A percentile compares a stretch with the other conserved stretches of the same genome.
These are phyloP conservation scores for Peromyscus californicus DNA, from an alignment of 2,113 vertebrate genomes.

Conservation along the genomic window DNA sequence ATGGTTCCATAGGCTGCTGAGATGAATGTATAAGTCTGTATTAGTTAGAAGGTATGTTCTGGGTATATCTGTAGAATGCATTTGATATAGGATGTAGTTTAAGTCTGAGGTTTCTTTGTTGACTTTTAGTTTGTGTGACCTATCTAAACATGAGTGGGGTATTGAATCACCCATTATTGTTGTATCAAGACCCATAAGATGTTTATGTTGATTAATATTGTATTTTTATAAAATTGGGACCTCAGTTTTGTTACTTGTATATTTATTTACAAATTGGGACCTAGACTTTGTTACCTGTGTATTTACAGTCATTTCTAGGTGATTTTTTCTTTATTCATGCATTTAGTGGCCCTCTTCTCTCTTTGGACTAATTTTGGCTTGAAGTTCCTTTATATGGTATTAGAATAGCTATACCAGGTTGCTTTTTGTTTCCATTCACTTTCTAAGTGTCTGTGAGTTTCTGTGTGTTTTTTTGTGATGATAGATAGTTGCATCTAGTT, in stretches of 20 bases:
- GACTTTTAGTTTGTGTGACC: background rate
- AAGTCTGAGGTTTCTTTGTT: background rate
- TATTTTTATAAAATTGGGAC: background rate
- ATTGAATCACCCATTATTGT: background rate
- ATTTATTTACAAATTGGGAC: background rate
- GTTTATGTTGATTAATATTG: background rate
- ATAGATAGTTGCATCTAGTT: background rate
- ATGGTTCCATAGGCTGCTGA: background rate
- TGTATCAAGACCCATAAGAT: background rate
- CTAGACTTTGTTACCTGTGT: background rate
- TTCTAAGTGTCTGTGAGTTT: background rate
- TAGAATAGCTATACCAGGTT: background rate
- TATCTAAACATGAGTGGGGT: background rate
- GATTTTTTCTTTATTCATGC: background rate
- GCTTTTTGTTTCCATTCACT: background rate
- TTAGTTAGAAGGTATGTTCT: too few species aligned
- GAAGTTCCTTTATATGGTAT: background rate
- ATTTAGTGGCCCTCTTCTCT: background rate
- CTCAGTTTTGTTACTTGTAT: background rate
- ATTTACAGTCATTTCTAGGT: background rate
- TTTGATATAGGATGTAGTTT: background rate
- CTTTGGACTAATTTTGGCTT: background rate
- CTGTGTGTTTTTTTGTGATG: background rate
- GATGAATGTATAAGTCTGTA: background rate
- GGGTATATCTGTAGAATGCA: background rate